Conservation (phyloP, 1,140 invertebrate species). For the Lithobius niger region DNA sequence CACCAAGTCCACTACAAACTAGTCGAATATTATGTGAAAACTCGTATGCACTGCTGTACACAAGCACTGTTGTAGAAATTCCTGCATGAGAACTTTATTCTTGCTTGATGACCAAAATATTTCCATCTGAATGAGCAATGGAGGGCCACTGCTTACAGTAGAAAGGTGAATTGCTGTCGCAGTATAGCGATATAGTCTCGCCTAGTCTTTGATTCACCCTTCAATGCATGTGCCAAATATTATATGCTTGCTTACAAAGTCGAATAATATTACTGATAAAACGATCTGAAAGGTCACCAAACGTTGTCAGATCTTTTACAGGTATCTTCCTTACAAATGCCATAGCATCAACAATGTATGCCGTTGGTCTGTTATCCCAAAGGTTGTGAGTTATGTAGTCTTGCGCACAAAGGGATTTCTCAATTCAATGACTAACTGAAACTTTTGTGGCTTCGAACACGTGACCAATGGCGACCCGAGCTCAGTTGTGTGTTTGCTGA, state of each 20-base stretch:
- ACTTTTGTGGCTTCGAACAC: neutral
- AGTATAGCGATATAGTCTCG: neutral
- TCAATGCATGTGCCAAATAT: neutral
- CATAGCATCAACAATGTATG: neutral
- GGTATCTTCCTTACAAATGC: neutral
- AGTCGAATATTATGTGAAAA: too few species aligned
- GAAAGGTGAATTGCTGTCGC: neutral
- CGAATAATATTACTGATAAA: neutral
- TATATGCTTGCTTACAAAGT: neutral
- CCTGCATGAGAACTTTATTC: too few species aligned
- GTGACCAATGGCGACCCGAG: too few species aligned
- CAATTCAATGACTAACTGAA: neutral
- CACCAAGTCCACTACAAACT: too few species aligned
- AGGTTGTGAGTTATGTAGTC: too few species aligned
- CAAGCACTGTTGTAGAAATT: too few species aligned
- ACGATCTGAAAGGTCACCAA: neutral
- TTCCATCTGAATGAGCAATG: neutral
- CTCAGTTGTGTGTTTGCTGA: too few species aligned
- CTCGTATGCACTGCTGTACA: too few species aligned
- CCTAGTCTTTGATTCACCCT: neutral
- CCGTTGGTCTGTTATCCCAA: neutral
- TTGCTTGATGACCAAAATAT: neutral
- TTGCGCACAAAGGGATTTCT: neutral
- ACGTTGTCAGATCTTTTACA: neutral
- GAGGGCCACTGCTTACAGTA: neutral